Evolutionary conservation across 2,888 invertebrate genomes (phyloP).

Genomic region (Adelognathus sp.): DNA sequence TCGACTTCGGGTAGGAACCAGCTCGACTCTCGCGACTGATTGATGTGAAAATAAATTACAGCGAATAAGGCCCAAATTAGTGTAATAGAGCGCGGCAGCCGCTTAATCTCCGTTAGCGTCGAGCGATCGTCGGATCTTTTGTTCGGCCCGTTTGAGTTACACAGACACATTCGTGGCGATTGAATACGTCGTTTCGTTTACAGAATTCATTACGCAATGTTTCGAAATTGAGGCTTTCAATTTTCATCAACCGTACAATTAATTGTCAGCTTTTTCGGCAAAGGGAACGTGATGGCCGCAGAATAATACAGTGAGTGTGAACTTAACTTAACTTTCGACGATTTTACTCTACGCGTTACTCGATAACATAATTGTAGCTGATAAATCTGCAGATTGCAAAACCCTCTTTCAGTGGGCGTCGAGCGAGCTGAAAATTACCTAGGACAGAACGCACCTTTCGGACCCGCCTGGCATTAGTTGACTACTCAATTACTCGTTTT

Average conservation of each 20-base stretch:
- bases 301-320: no score
- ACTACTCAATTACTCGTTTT: slow-evolving; percentile 75
- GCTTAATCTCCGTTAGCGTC: slow-evolving; percentile 77
- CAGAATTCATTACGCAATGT: slow-evolving; percentile 32
- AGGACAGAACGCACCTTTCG: slow-evolving; percentile 45
- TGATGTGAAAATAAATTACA: slow-evolving; percentile 77
- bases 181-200: slow-evolving; percentile 48
- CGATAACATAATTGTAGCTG: not conserved
- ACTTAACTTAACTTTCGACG: slow-evolving; percentile 2
- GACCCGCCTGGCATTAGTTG: slow-evolving; percentile 65
- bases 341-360: not conserved
- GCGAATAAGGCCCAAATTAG: slow-evolving; percentile 77
- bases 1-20: slow-evolving; percentile 59
- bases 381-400: not conserved
- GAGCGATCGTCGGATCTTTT: slow-evolving; percentile 48
- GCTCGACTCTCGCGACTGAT: slow-evolving; percentile 64
- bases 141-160: slow-evolving; percentile 11
- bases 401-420: not conserved
- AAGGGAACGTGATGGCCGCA: not conserved
- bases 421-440: slow-evolving; percentile 35
- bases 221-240: slow-evolving; percentile 16
- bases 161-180: slow-evolving; percentile 31
- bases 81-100: slow-evolving; percentile 73
- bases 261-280: not conserved
- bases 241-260: slow-evolving; percentile 8